Base-by-base conservation (phyloP, 2,797 vertebrate genomes). In the Luscinia megarhynchos region DNA sequence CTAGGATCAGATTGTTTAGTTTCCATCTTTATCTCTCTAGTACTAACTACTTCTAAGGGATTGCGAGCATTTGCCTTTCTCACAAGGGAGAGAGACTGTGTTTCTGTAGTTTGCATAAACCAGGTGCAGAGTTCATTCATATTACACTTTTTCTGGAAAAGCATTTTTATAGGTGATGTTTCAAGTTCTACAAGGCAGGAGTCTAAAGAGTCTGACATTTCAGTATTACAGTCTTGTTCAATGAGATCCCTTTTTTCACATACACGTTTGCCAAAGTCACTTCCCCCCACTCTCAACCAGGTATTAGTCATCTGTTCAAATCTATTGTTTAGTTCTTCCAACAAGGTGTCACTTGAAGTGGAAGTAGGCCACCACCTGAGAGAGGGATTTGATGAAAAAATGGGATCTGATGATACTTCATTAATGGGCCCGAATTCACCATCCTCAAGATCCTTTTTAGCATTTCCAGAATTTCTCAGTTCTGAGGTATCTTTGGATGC, bases 81-180 rank as follows among this genome's bases (percentile, higher is more conserved):
- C 84, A 99, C 98, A 78, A 99, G 98, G 66, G 98, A 98, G 59
- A 99, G 97, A 84, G 99, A 99, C 88, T 99, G 99, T 12, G 99
- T 99, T 98, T 99, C 99, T 68, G 99, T 99, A 94, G 99, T 99
- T 98, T 99, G 98, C 99, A 99, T 99, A 97, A 99, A 99, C 99
- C 99, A 99, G 63, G 98, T 98, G 97, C 98, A 98, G 84, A 99
- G 98, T 87, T 99, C 99, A 91, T 98, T 98, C 98, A 98, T 98
- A 91, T 98, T 98, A 97, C 98, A 99, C 85, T 99, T 99, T 95
- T 98, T 99, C 96, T 98, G 98, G 96, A 99, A 99, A 96, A 99
- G 98, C 93, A 98, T 98, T 97, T 98, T 98, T 85, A 99, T 98
- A 74, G 98, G 98, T 74, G 99, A 99, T 27, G 97, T 97, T 96